Conservation (phyloP, 2,888 invertebrate genomes). For the Panopea generosa region DNA sequence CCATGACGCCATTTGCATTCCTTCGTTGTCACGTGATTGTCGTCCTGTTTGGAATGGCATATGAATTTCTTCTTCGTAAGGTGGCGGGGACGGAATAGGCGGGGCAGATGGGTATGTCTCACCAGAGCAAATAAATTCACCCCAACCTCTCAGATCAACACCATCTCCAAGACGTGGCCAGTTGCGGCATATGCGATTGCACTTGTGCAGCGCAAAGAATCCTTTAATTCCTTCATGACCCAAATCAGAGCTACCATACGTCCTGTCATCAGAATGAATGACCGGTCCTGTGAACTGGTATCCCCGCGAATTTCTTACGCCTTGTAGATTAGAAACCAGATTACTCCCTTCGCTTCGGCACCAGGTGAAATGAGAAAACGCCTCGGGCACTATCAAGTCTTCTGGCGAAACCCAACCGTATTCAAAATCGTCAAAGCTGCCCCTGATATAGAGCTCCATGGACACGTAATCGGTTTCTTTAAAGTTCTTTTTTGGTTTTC, state of each 20-base stretch:
- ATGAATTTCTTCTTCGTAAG: slow-evolving; percentile 11
- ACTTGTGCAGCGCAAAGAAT: slow-evolving; percentile 73
- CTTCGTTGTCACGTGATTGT: no score
- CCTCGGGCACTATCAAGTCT: slow-evolving; percentile 63
- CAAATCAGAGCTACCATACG: slow-evolving; percentile 65
- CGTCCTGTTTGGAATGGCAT: no score
- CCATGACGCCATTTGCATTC: background rate
- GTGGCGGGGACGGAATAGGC: slow-evolving; percentile 23
- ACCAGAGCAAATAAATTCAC: slow-evolving; percentile 19
- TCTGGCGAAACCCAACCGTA: slow-evolving; percentile 50
- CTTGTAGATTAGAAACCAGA: slow-evolving; percentile 72
- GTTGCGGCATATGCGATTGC: slow-evolving; percentile 67
- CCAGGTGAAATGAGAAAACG: slow-evolving; percentile 75
- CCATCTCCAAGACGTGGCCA: slow-evolving; percentile 65
- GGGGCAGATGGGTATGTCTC: slow-evolving; percentile 34
- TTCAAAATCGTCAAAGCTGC: slow-evolving; percentile 67
- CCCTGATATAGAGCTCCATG: slow-evolving; percentile 69
- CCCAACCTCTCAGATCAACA: slow-evolving; percentile 42
- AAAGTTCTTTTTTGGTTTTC: slow-evolving; percentile 65
- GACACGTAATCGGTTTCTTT: slow-evolving; percentile 69
- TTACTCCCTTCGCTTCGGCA: slow-evolving; percentile 66
- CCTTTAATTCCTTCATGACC: slow-evolving; percentile 71
- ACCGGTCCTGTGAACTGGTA: slow-evolving; percentile 71
- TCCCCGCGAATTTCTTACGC: slow-evolving; percentile 55
- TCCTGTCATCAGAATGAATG: slow-evolving; percentile 67